Evolutionary conservation across 2,113 vertebrate genomes (phyloP), one percentile per base, ranked within the genome.

Genomic region (Muscicapa adusta): DNA sequence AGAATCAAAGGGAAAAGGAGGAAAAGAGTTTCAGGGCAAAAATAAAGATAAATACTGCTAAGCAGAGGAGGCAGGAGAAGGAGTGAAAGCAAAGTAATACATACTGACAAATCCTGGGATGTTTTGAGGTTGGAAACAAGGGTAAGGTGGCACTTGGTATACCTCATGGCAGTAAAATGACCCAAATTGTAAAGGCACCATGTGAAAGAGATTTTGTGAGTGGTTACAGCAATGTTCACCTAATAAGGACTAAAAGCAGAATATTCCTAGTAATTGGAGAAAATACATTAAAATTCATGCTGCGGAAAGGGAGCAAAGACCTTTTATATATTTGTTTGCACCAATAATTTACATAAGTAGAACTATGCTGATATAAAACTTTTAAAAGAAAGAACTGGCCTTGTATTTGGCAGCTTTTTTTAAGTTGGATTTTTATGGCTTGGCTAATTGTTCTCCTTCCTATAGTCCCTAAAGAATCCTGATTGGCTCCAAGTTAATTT

Each of bases 401-500:
- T 71, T 62, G 26, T 54, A 40, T 66, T 84, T 93, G 70, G 56
- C 34, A 85, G 56, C n/a, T 66, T 68, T 89, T 14, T 53, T 63
- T 7, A 28, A 78, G 78, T 70, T 34, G 58, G 9, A 22, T 40
- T 89, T 84, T 91, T 84, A 75, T 73, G 57, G 24, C 81, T 79
- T 72, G 51, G 50, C 45, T 89, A 94, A 91, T 85, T 75, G 45
- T 81, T 61, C 28, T 5, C 3, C 31, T 86, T 93, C 61, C 61
- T 63, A 1, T 73, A 62, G 56, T 53, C 66, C 53, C 77, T 23
- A 53, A 91, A 88, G 85, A 89, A 92, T 34, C 74, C 34, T 79
- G 73, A 94, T 1, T 83, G 83, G 67, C 65, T 93, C 62, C 85
- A 81, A 2, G 17, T 88, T 94, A 92, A 93, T 92, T 93, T 95